A percentile compares a stretch with the other conserved stretches of the same genome.
Evolutionary conservation across 2,888 invertebrate genomes (phyloP).

Genomic region (Sinotaia quadrata): DNA sequence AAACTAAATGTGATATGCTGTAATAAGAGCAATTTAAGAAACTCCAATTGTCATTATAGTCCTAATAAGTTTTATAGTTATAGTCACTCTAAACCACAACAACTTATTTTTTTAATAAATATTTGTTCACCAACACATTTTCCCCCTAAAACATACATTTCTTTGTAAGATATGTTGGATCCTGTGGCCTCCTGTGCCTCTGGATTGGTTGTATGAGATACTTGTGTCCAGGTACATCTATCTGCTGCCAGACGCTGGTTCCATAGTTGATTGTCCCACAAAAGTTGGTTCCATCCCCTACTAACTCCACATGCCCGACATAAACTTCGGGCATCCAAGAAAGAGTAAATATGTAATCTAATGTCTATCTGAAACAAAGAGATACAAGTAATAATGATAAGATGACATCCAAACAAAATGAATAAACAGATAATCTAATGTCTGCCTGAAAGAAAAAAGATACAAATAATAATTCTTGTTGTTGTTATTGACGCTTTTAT

Average conservation of each 20-base stretch:
- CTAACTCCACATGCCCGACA: slow-evolving; percentile 59
- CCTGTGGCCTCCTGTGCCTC: slow-evolving; percentile 60
- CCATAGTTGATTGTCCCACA: slow-evolving; percentile 66
- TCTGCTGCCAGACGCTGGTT: slow-evolving; percentile 53
- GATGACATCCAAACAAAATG: too few relatives aligned
- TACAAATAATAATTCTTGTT: too few relatives aligned
- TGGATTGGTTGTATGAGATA: slow-evolving; percentile 65
- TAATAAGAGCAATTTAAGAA: too few relatives aligned
- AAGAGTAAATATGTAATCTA: slow-evolving; percentile 59
- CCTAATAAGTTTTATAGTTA: too few relatives aligned
- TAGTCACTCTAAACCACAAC: too few relatives aligned
- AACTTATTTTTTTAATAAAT: background rate
- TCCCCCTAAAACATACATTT: slow-evolving; percentile 60
- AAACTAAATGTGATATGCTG: too few relatives aligned
- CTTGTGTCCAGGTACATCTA: slow-evolving; percentile 58
- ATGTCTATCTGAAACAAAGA: slow-evolving; percentile 61
- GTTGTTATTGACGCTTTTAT: too few relatives aligned
- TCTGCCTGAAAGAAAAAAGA: too few relatives aligned
- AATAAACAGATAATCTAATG: too few relatives aligned
- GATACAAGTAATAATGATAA: too few relatives aligned
- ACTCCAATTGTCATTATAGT: too few relatives aligned
- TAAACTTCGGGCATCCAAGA: slow-evolving; percentile 56
- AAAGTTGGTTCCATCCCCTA: slow-evolving; percentile 59
- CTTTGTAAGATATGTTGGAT: slow-evolving; percentile 64
- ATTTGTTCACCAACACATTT: background rate